These are phyloP conservation scores for Drosophila repletoides DNA, from an alignment of 1,140 invertebrate species.

Conservation along the genomic window DNA sequence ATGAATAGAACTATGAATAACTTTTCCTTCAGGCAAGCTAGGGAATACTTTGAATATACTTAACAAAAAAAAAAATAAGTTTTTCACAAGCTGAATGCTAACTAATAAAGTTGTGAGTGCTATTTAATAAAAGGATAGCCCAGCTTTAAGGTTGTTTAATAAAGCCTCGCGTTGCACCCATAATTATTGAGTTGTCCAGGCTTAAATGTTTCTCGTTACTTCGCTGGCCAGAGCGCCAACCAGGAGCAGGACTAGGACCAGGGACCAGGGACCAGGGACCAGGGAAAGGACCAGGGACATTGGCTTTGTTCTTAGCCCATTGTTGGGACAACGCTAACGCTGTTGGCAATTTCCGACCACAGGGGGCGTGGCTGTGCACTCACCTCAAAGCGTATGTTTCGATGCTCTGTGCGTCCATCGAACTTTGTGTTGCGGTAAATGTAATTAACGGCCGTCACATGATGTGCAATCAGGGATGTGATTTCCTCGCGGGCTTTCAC, in stretches of 20 bases:
- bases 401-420: constrained; percentile 92
- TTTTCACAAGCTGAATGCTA: too few species aligned
- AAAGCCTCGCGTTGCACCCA: neutral
- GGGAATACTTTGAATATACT: too few species aligned
- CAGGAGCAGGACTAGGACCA: neutral
- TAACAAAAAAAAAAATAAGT: too few species aligned
- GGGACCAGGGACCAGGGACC: neutral
- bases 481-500: constrained; percentile 98
- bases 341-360: constrained; percentile 13
- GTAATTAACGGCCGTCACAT: constrained; percentile 98
- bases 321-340: constrained; percentile 18
- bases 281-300: too few species aligned
- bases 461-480: constrained; percentile 97
- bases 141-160: neutral
- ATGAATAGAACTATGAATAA: too few species aligned
- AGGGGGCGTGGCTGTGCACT: constrained; percentile 76
- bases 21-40: too few species aligned
- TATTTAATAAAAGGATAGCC: too few species aligned
- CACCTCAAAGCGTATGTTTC: constrained; percentile 98
- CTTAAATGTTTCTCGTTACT: constrained; percentile 4
- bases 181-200: constrained; percentile 20
- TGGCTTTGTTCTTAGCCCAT: constrained; percentile 27
- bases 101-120: too few species aligned
- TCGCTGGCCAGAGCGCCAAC: too few species aligned
- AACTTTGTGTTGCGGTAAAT: constrained; percentile 98